Evolutionary conservation across 2,888 invertebrate species (phyloP), one percentile per base, ranked within the genome.

Genomic region (Teleiodes luculella): DNA sequence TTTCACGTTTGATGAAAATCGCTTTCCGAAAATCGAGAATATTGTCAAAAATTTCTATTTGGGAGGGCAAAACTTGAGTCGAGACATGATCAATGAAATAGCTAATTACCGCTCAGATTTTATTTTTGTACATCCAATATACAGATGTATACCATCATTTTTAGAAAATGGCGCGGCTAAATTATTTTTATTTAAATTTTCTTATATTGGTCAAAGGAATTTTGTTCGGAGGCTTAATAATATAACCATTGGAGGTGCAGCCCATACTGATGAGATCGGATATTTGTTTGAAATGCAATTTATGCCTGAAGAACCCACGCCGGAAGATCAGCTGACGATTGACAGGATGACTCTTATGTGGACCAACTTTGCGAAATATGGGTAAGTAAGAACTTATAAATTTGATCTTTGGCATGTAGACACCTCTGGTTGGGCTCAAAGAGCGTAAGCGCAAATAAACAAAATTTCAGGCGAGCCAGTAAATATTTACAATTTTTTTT

Each of bases 161-260:
- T 47, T 76, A 2, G 61, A 67, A 1, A 69, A 61, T 47, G 63
- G 60, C 6, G 73, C 69, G 1, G 58, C 60, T 0, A 54, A 66
- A 7, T 68, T 83, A n/a, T 85, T 65, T 51, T 73, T 74, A 13
- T 85, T 83, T 18, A 57, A 80, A 58, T 85, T 86, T 63, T 65
- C 76, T 0, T 82, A 82, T 31, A 59, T 55, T 8, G 80, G 83
- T 11, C 68, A 55, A 3, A 65, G 71, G 52, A 80, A 73, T 59
- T 61, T 56, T 11, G 37, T 55, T 0, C 72, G 68, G 58, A 47
- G 39, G 0, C 36, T 20, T 3, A 5, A 16, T n/a, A 78, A 71
- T 24, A 48, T 73, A 0, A 33, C 65, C 3, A 39, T 58, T 10
- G 63, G 58, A 0, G 68, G 67, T 1, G 81, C 78, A 0, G 37